phyloP scores from a whole-genome alignment of 2,113 vertebrate species.

The Ciconia stormi region DNA sequence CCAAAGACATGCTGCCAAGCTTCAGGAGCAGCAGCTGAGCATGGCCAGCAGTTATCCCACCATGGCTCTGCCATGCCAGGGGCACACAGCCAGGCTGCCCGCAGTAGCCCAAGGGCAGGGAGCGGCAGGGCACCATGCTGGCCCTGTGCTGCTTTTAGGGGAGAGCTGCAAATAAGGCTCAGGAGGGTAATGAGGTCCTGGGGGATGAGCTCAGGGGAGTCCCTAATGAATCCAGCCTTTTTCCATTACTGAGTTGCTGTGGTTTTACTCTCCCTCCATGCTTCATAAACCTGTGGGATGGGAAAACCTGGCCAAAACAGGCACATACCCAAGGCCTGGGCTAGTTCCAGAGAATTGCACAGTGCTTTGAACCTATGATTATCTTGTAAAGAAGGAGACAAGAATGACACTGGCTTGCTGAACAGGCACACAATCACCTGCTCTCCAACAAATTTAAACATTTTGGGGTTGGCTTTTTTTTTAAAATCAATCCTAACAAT shows the following conservation, averaged over 20 bases:
- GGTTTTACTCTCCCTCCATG: not conserved
- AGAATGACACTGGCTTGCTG: not conserved
- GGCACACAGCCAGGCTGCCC: not conserved
- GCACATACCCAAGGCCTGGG: not conserved
- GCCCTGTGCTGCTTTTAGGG: not conserved
- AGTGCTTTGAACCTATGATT: not conserved
- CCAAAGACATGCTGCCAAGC: accelerated
- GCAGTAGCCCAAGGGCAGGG: not conserved
- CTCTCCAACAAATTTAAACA: not conserved
- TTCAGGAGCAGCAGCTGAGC: not conserved
- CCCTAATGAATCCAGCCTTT: not conserved
- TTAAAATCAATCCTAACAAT: not conserved
- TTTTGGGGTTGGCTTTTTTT: not conserved
- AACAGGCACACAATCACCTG: not conserved
- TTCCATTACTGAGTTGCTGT: not conserved
- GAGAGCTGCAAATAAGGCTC: not conserved
- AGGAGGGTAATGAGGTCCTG: not conserved
- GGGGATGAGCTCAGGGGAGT: not conserved
- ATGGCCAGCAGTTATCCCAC: not conserved
- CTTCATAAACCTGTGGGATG: not conserved
- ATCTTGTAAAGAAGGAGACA: not conserved
- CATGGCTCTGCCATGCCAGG: not conserved
- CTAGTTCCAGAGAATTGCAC: not conserved
- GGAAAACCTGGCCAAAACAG: not conserved
- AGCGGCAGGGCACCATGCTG: not conserved